Conservation (phyloP, 2,113 vertebrate species). For the Albula glossodonta region DNA sequence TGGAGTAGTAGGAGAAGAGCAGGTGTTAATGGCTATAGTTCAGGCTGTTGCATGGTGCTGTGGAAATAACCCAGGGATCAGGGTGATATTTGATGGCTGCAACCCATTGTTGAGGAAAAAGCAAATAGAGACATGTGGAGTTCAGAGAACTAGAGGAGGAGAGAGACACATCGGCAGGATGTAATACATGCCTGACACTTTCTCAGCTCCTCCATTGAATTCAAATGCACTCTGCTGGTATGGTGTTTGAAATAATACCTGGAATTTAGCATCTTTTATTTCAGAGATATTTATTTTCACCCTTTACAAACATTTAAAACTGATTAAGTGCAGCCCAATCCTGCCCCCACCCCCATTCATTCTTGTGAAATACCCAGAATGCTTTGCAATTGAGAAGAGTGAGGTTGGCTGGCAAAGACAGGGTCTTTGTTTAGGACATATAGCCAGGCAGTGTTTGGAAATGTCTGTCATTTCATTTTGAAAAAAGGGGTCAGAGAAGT, state of each 20-base stretch:
- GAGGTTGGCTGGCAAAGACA: neutral
- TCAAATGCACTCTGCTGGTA: constrained; percentile 7
- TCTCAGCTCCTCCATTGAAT: constrained; percentile 12
- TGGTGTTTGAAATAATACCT: neutral
- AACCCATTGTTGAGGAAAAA: neutral
- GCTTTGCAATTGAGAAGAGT: neutral
- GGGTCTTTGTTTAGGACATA: constrained; percentile 1
- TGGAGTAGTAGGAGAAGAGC: neutral
- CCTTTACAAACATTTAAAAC: neutral
- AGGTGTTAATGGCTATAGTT: neutral
- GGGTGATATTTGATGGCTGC: neutral
- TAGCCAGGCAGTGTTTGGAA: neutral
- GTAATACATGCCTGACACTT: neutral
- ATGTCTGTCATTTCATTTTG: neutral
- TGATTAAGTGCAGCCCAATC: neutral
- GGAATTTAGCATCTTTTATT: neutral
- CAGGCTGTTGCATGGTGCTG: neutral
- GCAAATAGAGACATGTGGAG: neutral
- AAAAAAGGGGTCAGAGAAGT: neutral
- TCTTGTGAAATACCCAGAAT: neutral
- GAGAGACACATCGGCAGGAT: neutral
- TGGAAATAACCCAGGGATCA: neutral
- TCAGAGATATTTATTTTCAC: neutral
- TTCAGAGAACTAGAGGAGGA: neutral
- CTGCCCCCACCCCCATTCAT: neutral